Evolutionary conservation across 2,888 invertebrate genomes (phyloP), one percentile per base, ranked within the genome.

Genomic region (Dioctria rufipes): DNA sequence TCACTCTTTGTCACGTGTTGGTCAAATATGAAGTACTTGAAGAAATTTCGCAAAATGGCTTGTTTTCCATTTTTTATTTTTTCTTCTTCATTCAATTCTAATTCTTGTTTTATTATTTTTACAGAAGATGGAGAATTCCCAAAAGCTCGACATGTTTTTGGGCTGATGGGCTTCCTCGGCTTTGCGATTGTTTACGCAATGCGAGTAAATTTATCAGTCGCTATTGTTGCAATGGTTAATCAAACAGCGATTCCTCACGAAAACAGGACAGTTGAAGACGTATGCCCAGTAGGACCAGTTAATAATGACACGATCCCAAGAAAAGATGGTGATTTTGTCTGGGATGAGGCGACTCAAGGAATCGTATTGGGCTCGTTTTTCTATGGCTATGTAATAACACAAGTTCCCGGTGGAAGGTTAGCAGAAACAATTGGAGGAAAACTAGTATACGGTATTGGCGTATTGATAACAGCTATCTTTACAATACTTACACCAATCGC

Each of bases 211-310:
- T 91, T 98, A 49, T 97, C 97, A 0, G 96, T 98, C 39, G 97
- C 98, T 54, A 96, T 98, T 86, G 97, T 98, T 46, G 96, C 97
- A 46, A 98, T 98, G 98, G 95, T 96, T 60, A 95, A 95, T 87
- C 91, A 92, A 78, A 93, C 95, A 2, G 92, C 92, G 1, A 90
- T 91, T 80, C 92, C 93, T 0, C 86, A 90, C 40, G 88, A 90
- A 71, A 92, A 92, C 86, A 91, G 88, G 63, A 91, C 91, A 42
- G 90, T 91, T 3, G 87, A 90, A 80, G 94, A 94, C 87, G 91
- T 92, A 5, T 94, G 94, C 85, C 91, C 91, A 3, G 88, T 90
- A 1, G 85, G 88, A 37, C 86, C 90, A 0, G 84, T 86, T 43
- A 88, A 85, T 80, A 91, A 91, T 81, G 89, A 87, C 84, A 89